phyloP scores from a whole-genome alignment of 2,113 vertebrate species.

The Rissa tridactyla region DNA sequence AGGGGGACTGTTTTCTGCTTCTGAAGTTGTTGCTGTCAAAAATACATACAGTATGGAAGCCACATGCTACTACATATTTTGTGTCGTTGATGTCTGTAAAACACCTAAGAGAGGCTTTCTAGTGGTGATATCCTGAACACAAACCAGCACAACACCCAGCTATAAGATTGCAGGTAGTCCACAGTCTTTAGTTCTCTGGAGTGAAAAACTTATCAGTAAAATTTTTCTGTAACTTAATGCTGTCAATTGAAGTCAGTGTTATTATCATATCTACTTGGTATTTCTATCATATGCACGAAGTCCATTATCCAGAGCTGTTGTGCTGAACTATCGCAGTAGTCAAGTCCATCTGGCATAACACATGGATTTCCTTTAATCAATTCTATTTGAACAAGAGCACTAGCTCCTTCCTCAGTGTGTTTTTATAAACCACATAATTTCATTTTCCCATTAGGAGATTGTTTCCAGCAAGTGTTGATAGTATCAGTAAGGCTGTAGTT shows the following conservation, averaged over 20 bases:
- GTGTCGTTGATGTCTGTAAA: not conserved
- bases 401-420: not conserved
- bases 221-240: not conserved
- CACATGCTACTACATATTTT: not conserved
- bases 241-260: not conserved
- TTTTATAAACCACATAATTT: slow-evolving; percentile 10
- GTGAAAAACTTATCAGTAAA: not conserved
- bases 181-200: not conserved
- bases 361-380: not conserved
- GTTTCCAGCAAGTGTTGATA: not conserved
- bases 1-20: not conserved
- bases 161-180: not conserved
- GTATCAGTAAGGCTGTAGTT: not conserved
- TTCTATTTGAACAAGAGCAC: not conserved
- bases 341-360: not conserved
- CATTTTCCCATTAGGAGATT: not conserved
- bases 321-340: not conserved
- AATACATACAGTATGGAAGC: fast-evolving
- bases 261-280: not conserved
- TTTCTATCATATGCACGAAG: not conserved
- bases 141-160: not conserved
- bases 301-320: not conserved
- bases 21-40: not conserved
- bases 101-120: not conserved
- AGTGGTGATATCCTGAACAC: not conserved